phyloP scores from a whole-genome alignment of 2,113 vertebrate genomes.

The Prunella himalayana region DNA sequence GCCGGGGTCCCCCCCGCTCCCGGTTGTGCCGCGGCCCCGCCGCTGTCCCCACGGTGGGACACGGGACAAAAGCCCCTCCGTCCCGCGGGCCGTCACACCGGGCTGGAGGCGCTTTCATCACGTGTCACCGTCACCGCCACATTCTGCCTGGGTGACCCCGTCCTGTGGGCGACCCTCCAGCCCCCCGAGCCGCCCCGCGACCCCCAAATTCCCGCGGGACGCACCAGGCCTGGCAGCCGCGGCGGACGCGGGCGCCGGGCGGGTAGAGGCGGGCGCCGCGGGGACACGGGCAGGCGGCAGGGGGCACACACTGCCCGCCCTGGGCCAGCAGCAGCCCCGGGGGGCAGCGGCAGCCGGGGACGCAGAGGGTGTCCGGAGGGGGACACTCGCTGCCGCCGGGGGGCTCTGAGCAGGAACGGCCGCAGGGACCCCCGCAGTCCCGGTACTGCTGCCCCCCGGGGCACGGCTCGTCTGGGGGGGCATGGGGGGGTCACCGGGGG shows the following conservation, averaged over 20 bases:
- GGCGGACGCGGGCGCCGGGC: neutral
- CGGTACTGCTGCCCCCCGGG: constrained; percentile 81
- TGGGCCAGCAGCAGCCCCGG: constrained; percentile 77
- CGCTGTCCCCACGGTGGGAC: neutral
- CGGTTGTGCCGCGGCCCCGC: no score
- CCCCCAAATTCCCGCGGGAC: neutral
- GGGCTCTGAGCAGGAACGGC: constrained; percentile 73
- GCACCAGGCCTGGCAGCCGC: neutral
- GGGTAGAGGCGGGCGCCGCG: neutral
- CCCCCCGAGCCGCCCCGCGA: neutral
- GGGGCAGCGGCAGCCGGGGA: constrained; percentile 86
- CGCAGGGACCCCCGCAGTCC: constrained; percentile 79
- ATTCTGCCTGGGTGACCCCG: neutral
- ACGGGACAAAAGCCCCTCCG: neutral
- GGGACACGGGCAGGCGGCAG: neutral
- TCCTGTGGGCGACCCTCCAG: neutral
- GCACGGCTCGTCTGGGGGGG: constrained; percentile 73
- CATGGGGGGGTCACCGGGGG: fast-evolving
- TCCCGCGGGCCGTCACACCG: neutral
- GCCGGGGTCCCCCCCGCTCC: neutral
- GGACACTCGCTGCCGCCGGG: constrained; percentile 61
- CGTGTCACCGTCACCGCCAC: neutral
- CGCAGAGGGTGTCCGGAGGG: constrained; percentile 59
- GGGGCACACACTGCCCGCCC: constrained; percentile 78
- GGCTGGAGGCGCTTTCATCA: neutral